Evolutionary conservation across 2,888 invertebrate species (phyloP), one percentile per base, ranked within the genome.

Genomic region (Pollenia angustigena): DNA sequence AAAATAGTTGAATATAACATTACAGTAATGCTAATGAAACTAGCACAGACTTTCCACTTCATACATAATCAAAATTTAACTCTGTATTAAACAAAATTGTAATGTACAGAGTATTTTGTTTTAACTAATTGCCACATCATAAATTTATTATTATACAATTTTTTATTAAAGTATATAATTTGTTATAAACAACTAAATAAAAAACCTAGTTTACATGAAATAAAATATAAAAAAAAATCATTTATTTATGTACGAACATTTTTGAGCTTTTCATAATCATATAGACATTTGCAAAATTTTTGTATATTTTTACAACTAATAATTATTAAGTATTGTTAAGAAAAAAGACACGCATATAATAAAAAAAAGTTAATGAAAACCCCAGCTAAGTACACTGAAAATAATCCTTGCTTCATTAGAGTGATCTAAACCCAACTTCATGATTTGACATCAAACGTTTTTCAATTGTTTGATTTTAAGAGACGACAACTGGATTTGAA

Each of bases 171-270:
- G 46, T 16, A 58, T 50, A 50, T 32, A 32, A 32, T 62, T 50
- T 48, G 9, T 7, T n/a, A 46, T 56, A 66, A 18, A 18, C 6
- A 62, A 46, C 11, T 10, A 80, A 71, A n/a, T 8, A 69, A 50
- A 48, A 64, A 75, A 68, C 75, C 81, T 44, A 82, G 75, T 75
- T 82, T 75, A 82, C 75, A 82, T 60, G 60, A 52, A 68, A 58
- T 64, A 2, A 42, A 46, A n/a, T n/a, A n/a, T n/a, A n/a, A n/a
- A 48, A n/a, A 18, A 69, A 69, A 69, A 69, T 48, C 56, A 44
- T 71, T 10, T 16, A 54, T 23, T 23, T 2, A 23, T n/a, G 32
- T 9, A 52, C 14, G 48, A 72, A 72, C 4, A 32, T 4, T 32
- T 32, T 32, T 32, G 32, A 32, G 32, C 32, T 44, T 81, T 72